Percentiles rank a stretch among this genome's conserved stretches.
phyloP scores from a whole-genome alignment of 2,888 invertebrate genomes.

The Sphaeridia pumilis region DNA sequence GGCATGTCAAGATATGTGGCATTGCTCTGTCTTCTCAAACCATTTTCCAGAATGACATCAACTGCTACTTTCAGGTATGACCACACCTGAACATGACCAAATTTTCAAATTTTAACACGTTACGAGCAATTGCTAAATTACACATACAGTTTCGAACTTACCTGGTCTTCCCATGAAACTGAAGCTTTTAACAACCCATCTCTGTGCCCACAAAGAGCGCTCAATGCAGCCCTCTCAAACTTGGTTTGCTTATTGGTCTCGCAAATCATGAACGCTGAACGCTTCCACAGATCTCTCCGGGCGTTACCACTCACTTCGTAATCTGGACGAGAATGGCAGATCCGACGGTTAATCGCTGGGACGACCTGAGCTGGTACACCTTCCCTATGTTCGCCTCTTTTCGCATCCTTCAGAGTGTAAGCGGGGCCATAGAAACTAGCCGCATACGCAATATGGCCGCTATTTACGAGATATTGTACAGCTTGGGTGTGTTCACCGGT shows the following conservation, averaged over 20 bases:
- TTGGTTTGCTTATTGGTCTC: constrained; percentile 26
- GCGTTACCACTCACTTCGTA: constrained; percentile 21
- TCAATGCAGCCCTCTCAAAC: constrained; percentile 27
- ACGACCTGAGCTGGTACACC: background rate
- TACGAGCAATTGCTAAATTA: no score
- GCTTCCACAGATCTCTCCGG: constrained; percentile 28
- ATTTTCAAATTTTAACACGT: background rate
- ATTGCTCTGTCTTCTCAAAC: constrained; percentile 17
- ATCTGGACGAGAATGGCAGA: constrained; percentile 14
- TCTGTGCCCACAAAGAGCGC: constrained; percentile 28
- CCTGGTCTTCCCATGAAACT: constrained; percentile 32
- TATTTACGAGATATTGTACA: constrained; percentile 20
- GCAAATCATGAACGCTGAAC: constrained; percentile 27
- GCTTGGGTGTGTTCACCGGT: constrained; percentile 20
- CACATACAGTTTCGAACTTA: constrained; percentile 6
- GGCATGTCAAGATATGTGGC: constrained; percentile 20
- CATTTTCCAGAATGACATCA: constrained; percentile 22
- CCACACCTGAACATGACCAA: constrained; percentile 23
- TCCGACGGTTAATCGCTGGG: constrained; percentile 15
- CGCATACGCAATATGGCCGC: constrained; percentile 27
- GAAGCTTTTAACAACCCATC: constrained; percentile 26
- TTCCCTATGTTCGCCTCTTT: constrained; percentile 11
- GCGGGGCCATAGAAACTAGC: constrained; percentile 19
- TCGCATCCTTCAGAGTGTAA: constrained; percentile 15
- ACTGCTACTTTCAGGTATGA: constrained; percentile 22